These are phyloP conservation scores for Thymelicus sylvestris DNA, from an alignment of 2,888 invertebrate genomes.

Conservation along the genomic window DNA sequence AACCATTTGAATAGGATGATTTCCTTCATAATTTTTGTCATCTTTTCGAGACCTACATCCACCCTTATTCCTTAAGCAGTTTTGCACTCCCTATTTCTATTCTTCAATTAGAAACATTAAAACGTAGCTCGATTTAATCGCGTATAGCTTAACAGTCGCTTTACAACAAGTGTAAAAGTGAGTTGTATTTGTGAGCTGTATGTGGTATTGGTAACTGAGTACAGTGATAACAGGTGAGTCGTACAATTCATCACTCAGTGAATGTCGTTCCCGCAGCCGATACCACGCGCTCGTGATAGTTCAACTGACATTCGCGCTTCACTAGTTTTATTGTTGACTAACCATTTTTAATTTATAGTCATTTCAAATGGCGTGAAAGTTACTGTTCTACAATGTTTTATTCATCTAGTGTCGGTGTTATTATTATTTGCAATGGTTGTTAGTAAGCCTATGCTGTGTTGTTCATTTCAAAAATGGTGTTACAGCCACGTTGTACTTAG, in stretches of 20 bases:
- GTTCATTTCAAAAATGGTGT: no score
- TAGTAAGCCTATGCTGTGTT: no score
- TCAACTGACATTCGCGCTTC: slow-evolving; percentile 16
- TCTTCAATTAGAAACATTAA: no score
- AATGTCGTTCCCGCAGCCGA: slow-evolving; percentile 39
- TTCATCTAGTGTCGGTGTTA: background rate
- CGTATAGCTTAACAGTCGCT: background rate
- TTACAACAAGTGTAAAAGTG: background rate
- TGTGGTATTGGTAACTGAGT: slow-evolving; percentile 26
- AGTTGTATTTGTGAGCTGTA: no score
- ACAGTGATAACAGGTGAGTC: slow-evolving; percentile 39
- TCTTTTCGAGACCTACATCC: no score
- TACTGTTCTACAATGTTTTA: background rate
- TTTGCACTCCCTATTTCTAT: no score
- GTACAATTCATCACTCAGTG: slow-evolving; percentile 39
- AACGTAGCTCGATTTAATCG: background rate
- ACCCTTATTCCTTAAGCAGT: no score
- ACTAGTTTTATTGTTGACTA: background rate
- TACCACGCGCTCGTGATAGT: slow-evolving; percentile 43
- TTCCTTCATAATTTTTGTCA: no score
- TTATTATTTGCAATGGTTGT: background rate
- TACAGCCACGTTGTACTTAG: no score
- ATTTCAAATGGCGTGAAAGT: background rate
- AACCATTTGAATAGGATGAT: no score
- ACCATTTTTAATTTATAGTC: background rate